Evolutionary conservation across 2,797 vertebrate species (phyloP).

Genomic region (Takifugu ocellatus): DNA sequence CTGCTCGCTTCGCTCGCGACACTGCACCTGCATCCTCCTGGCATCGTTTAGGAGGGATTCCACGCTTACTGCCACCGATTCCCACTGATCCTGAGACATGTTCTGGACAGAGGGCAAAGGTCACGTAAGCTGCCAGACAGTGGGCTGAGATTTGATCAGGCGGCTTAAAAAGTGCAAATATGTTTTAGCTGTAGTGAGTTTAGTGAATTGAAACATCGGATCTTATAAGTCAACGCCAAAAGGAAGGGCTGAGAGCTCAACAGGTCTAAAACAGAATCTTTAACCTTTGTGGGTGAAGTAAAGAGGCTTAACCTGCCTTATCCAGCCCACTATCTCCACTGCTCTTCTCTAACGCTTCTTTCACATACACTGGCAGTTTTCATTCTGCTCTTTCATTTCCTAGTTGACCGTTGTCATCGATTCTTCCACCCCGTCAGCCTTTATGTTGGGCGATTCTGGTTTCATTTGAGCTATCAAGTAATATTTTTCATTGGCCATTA

Average conservation of each 20-base stretch:
- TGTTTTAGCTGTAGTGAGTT: too few species aligned
- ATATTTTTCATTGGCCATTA: too few species aligned
- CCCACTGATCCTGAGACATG: slow-evolving; percentile 71
- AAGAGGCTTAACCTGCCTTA: slow-evolving; percentile 64
- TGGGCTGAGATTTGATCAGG: background rate
- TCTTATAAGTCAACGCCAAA: background rate
- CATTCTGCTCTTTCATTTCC: background rate
- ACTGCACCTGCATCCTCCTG: slow-evolving; percentile 65
- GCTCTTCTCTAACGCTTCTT: slow-evolving; percentile 7
- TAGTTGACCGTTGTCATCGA: background rate
- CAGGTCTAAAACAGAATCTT: slow-evolving; percentile 46
- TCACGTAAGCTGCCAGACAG: background rate
- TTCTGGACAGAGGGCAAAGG: slow-evolving; percentile 35
- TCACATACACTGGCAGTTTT: too few species aligned
- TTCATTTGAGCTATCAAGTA: too few species aligned
- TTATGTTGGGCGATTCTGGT: too few species aligned
- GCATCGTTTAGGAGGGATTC: slow-evolving; percentile 73
- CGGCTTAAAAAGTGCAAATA: background rate
- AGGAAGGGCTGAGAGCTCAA: slow-evolving; percentile 10
- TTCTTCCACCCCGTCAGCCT: too few species aligned
- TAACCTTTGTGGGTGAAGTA: slow-evolving; percentile 52
- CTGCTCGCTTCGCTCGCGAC: slow-evolving; percentile 62
- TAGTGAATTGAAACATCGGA: too few species aligned
- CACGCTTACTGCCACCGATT: slow-evolving; percentile 69
- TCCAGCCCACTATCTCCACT: slow-evolving; percentile 18